These are phyloP conservation scores for Parthenolecanium corni DNA, from an alignment of 2,888 invertebrate species.

Conservation along the genomic window DNA sequence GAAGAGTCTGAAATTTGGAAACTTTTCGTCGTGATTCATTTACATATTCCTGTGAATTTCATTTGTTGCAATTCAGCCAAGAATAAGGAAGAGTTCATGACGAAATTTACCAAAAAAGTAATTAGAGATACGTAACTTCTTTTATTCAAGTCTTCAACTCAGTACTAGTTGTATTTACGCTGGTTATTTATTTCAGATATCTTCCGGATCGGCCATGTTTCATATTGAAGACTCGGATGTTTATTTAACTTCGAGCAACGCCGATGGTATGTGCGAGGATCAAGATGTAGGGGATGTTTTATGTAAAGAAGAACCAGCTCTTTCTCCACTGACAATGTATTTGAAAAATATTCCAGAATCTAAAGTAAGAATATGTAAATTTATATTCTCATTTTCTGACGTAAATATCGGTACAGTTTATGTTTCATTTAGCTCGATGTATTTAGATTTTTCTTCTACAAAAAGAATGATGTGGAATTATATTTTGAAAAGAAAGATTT, in stretches of 20 bases:
- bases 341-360: constrained; percentile 4
- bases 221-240: constrained; percentile 17
- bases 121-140: not conserved
- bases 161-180: not conserved
- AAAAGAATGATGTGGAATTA: too few relatives aligned
- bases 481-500: too few relatives aligned
- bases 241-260: constrained; percentile 15
- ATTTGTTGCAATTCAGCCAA: constrained; percentile 16
- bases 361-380: too few relatives aligned
- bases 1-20: constrained; percentile 11
- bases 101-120: constrained; percentile 11
- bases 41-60: constrained; percentile 16
- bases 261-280: constrained; percentile 10
- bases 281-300: constrained; percentile 9
- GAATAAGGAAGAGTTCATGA: constrained; percentile 19
- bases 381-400: too few relatives aligned
- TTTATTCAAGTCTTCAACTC: not conserved
- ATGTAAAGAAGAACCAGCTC: constrained; percentile 4
- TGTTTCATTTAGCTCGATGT: not conserved
- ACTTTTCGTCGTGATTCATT: constrained; percentile 10
- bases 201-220: constrained; percentile 22
- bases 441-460: not conserved
- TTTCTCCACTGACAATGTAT: not conserved
- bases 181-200: not conserved
- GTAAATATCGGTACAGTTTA: too few relatives aligned